Base-by-base conservation (phyloP, 2,888 invertebrate species). In the Rhogogaster chlorosoma region DNA sequence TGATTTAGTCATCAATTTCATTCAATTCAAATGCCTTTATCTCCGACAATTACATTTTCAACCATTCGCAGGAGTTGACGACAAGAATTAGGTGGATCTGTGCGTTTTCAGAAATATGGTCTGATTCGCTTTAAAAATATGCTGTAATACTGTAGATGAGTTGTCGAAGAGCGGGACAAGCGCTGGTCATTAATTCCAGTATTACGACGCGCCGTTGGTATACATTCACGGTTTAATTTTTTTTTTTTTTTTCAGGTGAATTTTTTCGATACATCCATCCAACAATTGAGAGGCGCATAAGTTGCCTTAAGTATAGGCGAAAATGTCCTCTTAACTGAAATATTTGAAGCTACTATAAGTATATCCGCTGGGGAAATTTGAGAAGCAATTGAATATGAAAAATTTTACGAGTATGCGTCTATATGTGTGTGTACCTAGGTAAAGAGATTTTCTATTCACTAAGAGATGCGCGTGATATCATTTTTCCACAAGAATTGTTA, bases 381-480 rank as follows among this genome's bases (percentile, higher is more conserved):
- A 9, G 29, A 77, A 53, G 7, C 7, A 26, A 80, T 49, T 57
- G 32, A n/a, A 38, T 61, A 38, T 12, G 61, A 61, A 61, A 80
- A 80, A 3, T 61, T 80, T 61, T 38, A 78, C 10, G 36, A 57
- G 10, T 18, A 10, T 38, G 15, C 61, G 22, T 15, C 38, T 53
- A 53, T n/a, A 10, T n/a, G 7, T n/a, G 18, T 49, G 18, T n/a
- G 18, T 49, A n/a, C 6, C n/a, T 22, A 80, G 22, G 36, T 18
- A 26, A 32, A 36, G 15, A 57, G 61, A 80, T 57, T 80, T 80
- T 38, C 80, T 80, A 38, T 80, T 9, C 38, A 29, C 38, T 36
- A 38, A 61, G n/a, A 57, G 22, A 61, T 80, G 80, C n/a, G 29
- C 61, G 38, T 22, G 32, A 53, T 57, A 10, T 32, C 29, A 53